Percentiles rank a stretch among this genome's conserved stretches.
Conservation (phyloP, 2,113 vertebrate species). For the Alethe diademata region DNA sequence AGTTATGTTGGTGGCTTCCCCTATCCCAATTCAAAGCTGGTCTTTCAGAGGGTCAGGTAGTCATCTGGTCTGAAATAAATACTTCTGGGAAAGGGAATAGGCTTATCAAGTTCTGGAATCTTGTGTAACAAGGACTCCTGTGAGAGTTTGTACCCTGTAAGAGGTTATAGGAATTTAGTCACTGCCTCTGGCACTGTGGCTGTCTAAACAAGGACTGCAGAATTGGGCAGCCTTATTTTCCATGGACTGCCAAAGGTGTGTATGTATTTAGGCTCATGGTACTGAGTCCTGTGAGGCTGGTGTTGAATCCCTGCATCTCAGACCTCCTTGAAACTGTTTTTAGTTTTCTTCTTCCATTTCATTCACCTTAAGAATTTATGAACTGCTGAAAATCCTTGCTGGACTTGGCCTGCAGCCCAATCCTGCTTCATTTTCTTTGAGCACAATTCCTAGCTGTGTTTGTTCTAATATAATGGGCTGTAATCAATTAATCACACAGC, state of each 20-base stretch:
- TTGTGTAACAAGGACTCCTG: neutral
- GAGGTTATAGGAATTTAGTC: neutral
- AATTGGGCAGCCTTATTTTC: neutral
- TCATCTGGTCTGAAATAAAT: neutral
- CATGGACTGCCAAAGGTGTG: neutral
- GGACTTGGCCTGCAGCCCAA: neutral
- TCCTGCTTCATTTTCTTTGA: neutral
- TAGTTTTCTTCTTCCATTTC: neutral
- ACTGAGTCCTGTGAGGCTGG: neutral
- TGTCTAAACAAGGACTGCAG: neutral
- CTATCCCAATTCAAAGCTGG: neutral
- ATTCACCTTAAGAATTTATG: neutral
- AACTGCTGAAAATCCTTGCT: neutral
- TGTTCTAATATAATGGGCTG: neutral
- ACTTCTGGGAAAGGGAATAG: neutral
- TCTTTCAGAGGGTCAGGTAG: neutral
- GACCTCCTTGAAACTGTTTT: neutral
- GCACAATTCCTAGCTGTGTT: neutral
- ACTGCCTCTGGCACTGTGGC: neutral
- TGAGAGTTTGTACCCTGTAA: neutral
- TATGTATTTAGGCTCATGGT: neutral
- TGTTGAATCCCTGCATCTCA: neutral
- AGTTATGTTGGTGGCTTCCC: neutral
- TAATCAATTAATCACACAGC: constrained; percentile 22
- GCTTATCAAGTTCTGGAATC: neutral